Base-by-base conservation (phyloP, 2,888 invertebrate species). In the Bhutanitis thaidina region DNA sequence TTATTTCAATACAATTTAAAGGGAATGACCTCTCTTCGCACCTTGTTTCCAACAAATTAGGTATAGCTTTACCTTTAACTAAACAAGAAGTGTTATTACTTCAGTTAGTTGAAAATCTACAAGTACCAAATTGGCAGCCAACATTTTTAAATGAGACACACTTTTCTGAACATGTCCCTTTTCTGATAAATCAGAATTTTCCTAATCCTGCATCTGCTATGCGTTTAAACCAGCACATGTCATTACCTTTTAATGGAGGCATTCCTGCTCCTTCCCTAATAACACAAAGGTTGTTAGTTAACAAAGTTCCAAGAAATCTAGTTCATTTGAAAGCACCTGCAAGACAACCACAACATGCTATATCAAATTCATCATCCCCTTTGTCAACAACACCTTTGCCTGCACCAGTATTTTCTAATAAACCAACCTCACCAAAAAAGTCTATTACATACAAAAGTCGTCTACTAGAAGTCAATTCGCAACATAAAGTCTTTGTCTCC, bases 401-500 rank as follows among this genome's bases (percentile, higher is more conserved):
- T n/a, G 52, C 57, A 30, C 51, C 66, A 13, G 44, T 60, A 4
- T 53, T 45, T 10, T 52, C 59, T 27, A 59, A 56, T 12, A 80
- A 78, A 60, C 73, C 74, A 25, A 8, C 65, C 20, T 80, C 83
- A 9, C 80, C 83, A 1, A 86, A 83, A 58, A 90, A 85, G 57
- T 84, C 82, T 0, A 73, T 83, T 10, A 90, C 91, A 1, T 92
- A 91, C 57, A 92, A 92, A 63, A 90, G 90, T 51, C 77, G 79
- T 56, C 61, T 82, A 7, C 62, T 90, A 10, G 90, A 90, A 69
- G 67, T 74, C 0, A 79, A 82, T 44, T 90, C 91, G 0, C 90
- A 90, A 56, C 93, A 95, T 63, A 90, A 92, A 61, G 94, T 95
- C 0, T 93, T 91, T 69, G 92, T 96, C 1, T 95, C 95, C 14